These are phyloP conservation scores for Diadema setosum DNA, from an alignment of 35 echinoderm and acorn worm species.

Conservation along the genomic window DNA sequence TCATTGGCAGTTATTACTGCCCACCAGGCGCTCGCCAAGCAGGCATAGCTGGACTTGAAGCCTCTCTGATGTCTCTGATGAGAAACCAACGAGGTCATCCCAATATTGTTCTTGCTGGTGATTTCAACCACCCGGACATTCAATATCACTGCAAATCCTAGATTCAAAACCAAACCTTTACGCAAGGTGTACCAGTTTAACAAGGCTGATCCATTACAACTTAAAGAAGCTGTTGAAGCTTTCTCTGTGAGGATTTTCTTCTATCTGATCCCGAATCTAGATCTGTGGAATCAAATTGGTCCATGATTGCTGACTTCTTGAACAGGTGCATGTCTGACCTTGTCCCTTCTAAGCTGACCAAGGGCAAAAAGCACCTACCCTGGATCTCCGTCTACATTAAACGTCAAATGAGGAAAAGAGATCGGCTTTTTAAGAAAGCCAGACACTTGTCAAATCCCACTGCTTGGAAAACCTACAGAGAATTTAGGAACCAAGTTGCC, in stretches of 20 bases:
- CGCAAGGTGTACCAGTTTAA: not conserved
- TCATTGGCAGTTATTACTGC: not conserved
- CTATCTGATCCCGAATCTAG: not conserved
- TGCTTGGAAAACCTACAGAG: not conserved
- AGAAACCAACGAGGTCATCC: not conserved
- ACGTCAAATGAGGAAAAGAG: constrained; percentile 49
- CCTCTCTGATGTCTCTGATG: not conserved
- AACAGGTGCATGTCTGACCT: not conserved
- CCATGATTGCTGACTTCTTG: not conserved
- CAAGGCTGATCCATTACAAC: not conserved
- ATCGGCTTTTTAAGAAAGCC: constrained; percentile 4
- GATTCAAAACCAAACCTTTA: not conserved
- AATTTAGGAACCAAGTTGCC: constrained; percentile 7
- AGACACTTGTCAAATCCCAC: not conserved
- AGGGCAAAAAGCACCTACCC: not conserved
- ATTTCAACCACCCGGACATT: not conserved
- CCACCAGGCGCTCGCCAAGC: not conserved
- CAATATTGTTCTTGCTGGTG: not conserved
- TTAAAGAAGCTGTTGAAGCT: not conserved
- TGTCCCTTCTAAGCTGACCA: constrained; percentile 39
- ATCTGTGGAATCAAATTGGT: constrained; percentile 37
- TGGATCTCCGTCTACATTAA: constrained; percentile 12
- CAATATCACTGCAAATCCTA: not conserved
- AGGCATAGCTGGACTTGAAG: not conserved
- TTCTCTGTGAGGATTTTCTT: not conserved